phyloP scores from a whole-genome alignment of 2,797 vertebrate genomes.

The Phyllotis vaccarum region DNA sequence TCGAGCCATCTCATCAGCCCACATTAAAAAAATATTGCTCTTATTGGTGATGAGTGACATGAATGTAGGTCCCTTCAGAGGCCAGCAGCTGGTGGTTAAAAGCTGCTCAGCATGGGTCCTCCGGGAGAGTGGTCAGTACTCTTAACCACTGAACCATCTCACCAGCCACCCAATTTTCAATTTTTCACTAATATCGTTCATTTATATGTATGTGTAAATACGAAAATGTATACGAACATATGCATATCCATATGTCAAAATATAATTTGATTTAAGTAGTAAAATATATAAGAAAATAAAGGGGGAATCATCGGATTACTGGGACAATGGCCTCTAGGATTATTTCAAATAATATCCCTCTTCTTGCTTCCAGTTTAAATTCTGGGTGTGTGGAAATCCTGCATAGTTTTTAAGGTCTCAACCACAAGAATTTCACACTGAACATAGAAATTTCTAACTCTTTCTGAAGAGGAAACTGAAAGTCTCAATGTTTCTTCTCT shows the following conservation, averaged over 20 bases:
- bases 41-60: background rate
- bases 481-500: background rate
- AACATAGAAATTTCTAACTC: slow-evolving; percentile 33
- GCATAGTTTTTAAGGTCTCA: slow-evolving; percentile 11
- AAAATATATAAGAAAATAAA: slow-evolving; percentile 27
- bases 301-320: background rate
- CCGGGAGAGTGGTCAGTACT: background rate
- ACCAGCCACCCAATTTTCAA: background rate
- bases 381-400: background rate
- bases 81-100: background rate
- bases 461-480: slow-evolving; percentile 50
- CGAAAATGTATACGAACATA: background rate
- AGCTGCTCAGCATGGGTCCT: background rate
- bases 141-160: background rate
- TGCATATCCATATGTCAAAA: background rate
- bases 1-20: background rate
- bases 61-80: background rate
- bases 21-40: background rate
- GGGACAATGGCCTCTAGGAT: background rate
- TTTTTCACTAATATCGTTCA: slow-evolving; percentile 26
- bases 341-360: slow-evolving; percentile 16
- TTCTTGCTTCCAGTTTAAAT: slow-evolving; percentile 10
- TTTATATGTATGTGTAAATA: slow-evolving; percentile 1
- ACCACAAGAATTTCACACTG: slow-evolving; percentile 53
- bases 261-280: slow-evolving; percentile 33